Conservation (phyloP, 92 coral and sea anemone genomes). For the Palythoa grandiflora region DNA sequence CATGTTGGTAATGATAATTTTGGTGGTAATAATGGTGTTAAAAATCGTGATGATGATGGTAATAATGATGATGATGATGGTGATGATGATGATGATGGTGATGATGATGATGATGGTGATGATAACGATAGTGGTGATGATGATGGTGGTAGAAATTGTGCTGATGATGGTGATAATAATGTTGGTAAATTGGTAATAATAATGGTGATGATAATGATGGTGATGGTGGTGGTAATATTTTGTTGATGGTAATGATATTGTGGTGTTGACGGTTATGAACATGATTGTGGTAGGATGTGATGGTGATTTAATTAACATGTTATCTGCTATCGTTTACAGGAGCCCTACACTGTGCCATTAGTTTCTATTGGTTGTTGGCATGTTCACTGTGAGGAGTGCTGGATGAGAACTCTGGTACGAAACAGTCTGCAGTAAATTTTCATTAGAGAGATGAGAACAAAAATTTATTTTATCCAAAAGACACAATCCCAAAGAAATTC, state of each 20-base stretch:
- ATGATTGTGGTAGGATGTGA: neutral
- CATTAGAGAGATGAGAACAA: too few species aligned
- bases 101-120: too few species aligned
- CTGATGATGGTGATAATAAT: neutral
- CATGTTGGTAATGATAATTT: too few species aligned
- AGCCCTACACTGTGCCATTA: constrained; percentile 83
- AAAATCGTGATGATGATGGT: too few species aligned
- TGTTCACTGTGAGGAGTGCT: constrained; percentile 93
- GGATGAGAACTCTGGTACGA: constrained; percentile 88
- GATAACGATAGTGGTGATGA: too few species aligned
- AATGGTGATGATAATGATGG: neutral
- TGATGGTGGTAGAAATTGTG: too few species aligned
- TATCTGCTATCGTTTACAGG: constrained; percentile 47
- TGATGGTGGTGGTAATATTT: neutral
- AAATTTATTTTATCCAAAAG: too few species aligned
- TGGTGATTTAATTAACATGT: neutral
- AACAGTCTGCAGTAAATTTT: neutral
- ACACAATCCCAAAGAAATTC: too few species aligned
- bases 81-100: too few species aligned
- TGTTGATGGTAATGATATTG: neutral
- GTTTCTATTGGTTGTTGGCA: constrained; percentile 94
- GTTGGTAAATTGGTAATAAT: neutral
- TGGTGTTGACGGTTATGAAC: neutral
- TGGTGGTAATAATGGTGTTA: too few species aligned
- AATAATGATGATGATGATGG: too few species aligned